These are phyloP conservation scores for Coracopsis vasa DNA, from an alignment of 2,113 vertebrate species.

Conservation along the genomic window DNA sequence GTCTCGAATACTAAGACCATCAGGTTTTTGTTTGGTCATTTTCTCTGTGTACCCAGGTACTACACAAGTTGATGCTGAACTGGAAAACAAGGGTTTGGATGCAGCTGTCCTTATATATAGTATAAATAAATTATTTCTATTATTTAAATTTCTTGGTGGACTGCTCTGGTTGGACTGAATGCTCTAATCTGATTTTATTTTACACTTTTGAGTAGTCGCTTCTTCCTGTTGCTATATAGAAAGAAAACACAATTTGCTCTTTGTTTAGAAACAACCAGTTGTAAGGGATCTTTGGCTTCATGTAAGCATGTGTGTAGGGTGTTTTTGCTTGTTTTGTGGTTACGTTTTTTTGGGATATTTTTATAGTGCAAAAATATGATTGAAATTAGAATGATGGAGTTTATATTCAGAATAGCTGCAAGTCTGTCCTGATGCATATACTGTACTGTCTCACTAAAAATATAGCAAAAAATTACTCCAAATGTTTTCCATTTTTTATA, in stretches of 20 bases:
- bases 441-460: background rate
- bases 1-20: background rate
- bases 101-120: background rate
- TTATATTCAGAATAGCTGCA: background rate
- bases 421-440: background rate
- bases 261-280: background rate
- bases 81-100: background rate
- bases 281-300: background rate
- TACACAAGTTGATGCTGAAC: background rate
- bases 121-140: background rate
- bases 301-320: accelerated
- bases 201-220: background rate
- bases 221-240: background rate
- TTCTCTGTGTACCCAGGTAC: background rate
- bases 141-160: background rate
- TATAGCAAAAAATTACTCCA: background rate
- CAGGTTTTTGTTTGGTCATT: background rate
- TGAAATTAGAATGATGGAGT: background rate
- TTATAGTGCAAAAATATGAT: background rate
- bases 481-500: background rate
- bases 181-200: background rate
- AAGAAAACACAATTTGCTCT: background rate
- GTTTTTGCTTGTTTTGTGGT: background rate
- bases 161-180: background rate
- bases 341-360: background rate